Conservation (phyloP, 2,888 invertebrate genomes). For the Mythimna albipuncta region DNA sequence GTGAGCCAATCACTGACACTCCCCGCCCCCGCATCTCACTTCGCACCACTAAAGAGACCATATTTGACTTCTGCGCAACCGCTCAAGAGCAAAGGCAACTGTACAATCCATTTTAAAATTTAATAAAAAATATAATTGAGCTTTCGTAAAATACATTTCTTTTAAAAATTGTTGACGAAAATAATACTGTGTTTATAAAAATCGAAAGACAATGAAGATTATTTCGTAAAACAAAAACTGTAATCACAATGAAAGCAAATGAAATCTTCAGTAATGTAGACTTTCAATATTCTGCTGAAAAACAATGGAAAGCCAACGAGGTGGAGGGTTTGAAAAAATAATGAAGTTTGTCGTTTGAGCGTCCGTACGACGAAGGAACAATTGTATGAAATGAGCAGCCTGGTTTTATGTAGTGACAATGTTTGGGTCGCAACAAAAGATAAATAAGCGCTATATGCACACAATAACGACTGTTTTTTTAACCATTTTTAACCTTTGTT, state of each 20-base stretch:
- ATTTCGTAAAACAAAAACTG: conserved; percentile 17
- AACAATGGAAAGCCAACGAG: conserved; percentile 23
- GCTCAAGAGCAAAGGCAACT: too few relatives aligned
- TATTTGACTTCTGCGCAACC: too few relatives aligned
- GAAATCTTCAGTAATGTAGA: conserved; percentile 6
- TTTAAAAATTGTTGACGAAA: too few relatives aligned
- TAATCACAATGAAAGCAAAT: conserved; percentile 41
- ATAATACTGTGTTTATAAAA: neutral
- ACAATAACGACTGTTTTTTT: conserved; percentile 11
- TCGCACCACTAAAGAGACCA: too few relatives aligned
- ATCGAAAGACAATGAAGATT: neutral
- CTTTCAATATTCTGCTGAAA: conserved; percentile 32
- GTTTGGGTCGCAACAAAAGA: neutral
- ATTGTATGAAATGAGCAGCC: conserved; percentile 28
- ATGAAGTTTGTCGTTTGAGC: conserved; percentile 24
- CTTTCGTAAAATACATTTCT: too few relatives aligned
- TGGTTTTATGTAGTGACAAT: neutral
- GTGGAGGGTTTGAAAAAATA: conserved; percentile 36
- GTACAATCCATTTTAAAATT: too few relatives aligned
- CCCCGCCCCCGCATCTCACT: too few relatives aligned
- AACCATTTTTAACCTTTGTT: too few relatives aligned
- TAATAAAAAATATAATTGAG: too few relatives aligned
- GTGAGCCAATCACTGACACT: too few relatives aligned
- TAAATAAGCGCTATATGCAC: neutral
- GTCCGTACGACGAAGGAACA: neutral